phyloP scores from a whole-genome alignment of 2,797 vertebrate genomes.

The Rhinoraja longicauda region DNA sequence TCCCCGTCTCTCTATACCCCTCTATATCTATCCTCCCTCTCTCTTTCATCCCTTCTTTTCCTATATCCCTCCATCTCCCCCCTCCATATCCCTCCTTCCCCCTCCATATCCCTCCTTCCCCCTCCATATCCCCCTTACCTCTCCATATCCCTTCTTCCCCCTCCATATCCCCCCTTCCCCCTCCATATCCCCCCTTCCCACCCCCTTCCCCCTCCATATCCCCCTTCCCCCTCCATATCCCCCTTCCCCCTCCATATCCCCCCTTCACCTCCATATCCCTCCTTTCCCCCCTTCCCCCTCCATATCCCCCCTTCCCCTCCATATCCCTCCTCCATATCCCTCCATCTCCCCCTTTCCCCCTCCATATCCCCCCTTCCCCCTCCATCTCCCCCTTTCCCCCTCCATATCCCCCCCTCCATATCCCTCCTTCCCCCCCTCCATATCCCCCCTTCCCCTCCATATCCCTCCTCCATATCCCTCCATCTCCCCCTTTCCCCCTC shows the following conservation, averaged over 20 bases:
- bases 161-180: background rate
- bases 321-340: constrained; percentile 39
- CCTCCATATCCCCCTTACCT: background rate
- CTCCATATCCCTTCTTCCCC: constrained; percentile 45
- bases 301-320: constrained; percentile 12
- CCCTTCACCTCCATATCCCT: constrained; percentile 41
- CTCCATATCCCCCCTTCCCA: background rate
- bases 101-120: background rate
- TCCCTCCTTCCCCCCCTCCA: background rate
- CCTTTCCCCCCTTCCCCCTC: background rate
- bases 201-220: background rate
- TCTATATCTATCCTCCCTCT: no score
- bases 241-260: background rate
- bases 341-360: constrained; percentile 15
- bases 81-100: fast-evolving
- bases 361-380: no score
- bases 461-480: no score
- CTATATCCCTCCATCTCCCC: no score
- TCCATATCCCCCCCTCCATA: fast-evolving
- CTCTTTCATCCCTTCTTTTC: background rate
- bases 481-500: no score
- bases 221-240: constrained; percentile 45
- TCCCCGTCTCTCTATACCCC: no score
- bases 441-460: no score
- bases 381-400: no score